Evolutionary conservation across 2,888 invertebrate genomes (phyloP).

Genomic region (Luffia ferchaultella): DNA sequence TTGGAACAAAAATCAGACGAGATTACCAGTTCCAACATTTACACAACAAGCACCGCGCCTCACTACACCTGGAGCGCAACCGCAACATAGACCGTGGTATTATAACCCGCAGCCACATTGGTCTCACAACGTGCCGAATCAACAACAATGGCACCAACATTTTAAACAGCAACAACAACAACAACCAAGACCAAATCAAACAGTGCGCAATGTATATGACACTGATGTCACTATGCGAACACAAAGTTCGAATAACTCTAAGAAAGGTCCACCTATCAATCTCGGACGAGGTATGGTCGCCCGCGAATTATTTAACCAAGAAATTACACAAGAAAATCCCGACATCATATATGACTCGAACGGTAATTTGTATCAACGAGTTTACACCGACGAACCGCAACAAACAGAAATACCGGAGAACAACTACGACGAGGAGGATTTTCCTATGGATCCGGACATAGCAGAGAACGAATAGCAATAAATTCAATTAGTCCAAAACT

Average conservation of each 20-base stretch:
- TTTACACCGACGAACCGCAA: neutral
- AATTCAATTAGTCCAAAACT: neutral
- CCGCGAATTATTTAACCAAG: neutral
- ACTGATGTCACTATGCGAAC: neutral
- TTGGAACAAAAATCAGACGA: no score
- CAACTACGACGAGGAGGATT: neutral
- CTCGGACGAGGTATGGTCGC: neutral
- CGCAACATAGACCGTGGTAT: no score
- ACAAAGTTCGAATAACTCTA: neutral
- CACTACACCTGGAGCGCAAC: no score
- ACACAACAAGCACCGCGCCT: no score
- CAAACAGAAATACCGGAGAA: neutral
- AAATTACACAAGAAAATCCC: neutral
- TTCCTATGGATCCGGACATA: neutral
- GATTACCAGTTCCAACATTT: no score
- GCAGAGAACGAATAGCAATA: neutral
- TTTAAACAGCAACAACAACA: neutral
- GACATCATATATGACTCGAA: neutral
- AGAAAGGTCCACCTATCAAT: neutral
- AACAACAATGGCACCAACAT: neutral
- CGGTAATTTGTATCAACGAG: neutral
- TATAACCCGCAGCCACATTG: neutral
- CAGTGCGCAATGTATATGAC: neutral
- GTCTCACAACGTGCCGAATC: neutral
- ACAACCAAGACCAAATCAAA: neutral